Evolutionary conservation across 2,113 vertebrate species (phyloP), one percentile per base, ranked within the genome.

Genomic region (Heptranchias perlo): DNA sequence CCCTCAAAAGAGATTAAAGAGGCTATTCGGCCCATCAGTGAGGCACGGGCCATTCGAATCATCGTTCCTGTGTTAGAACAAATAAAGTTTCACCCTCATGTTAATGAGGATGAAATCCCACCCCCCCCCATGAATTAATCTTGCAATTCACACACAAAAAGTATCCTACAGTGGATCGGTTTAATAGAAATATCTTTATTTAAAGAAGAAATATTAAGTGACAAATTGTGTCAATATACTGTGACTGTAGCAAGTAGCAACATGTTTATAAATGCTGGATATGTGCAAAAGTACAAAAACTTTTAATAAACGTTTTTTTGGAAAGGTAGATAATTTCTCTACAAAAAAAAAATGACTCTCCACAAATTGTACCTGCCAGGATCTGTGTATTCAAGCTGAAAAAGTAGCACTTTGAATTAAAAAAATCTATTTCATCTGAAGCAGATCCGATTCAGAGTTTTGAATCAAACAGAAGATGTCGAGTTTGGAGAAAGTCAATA

Each of bases 171-270:
- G 52, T 52, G 47, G 52, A 58, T 54, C 35, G 49, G 52, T 58
- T 35, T 91, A 54, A 58, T 52, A 91, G 58, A 58, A 91, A 58
- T 91, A 91, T 91, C 31, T 58, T 91, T 91, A 91, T 91, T 91
- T 91, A 58, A 91, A 28, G 49, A 91, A 82, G 54, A 35, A 58
- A 91, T 16, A 91, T 52, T 58, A 54, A 52, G 58, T 54, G 87
- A 31, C 87, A 91, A 13, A 58, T 58, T 14, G 58, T 54, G 25
- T 13, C 54, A 25, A 54, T 54, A 54, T 89, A 89, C 82, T 47
- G 44, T 89, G 47, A 89, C 86, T 52, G 52, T 31, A 58, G 23
- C 52, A 21, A 91, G 28, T 28, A 35, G 28, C n/a, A 52, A 31
- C 87, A 91, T 35, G 18, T 31, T 89, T 58, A 91, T 91, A 58